Evolutionary conservation across 2,888 invertebrate genomes (phyloP), one percentile per base, ranked within the genome.

Genomic region (Pterostichus niger): DNA sequence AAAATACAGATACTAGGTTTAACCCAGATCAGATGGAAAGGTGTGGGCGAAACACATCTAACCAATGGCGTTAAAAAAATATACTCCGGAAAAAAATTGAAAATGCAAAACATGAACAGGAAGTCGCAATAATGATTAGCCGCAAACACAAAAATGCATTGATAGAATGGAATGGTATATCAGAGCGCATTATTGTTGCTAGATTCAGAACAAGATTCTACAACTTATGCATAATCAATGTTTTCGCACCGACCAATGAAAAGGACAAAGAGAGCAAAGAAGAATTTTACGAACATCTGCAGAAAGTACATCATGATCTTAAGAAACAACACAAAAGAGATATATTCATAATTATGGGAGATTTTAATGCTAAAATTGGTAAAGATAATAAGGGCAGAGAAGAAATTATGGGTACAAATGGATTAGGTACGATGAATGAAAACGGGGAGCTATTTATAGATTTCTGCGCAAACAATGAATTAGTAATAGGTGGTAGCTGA

Each of bases 141-240:
- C n/a, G n/a, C n/a, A n/a, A n/a, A n/a, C n/a, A n/a, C n/a, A n/a
- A n/a, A 52, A n/a, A 52, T 52, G n/a, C 52, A 52, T 52, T 52
- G 15, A n/a, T 52, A n/a, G 52, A 52, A 9, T 52, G 52, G 52
- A 52, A 13, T 13, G 13, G 13, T 13, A 52, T 52, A 52, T 52
- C 52, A 52, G 52, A 52, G 15, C n/a, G 52, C n/a, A 52, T 52
- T 52, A 52, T 52, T 52, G 52, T 52, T 13, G 52, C 52, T 5
- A 52, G 52, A 52, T 52, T 52, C 15, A 52, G 15, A 52, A 9
- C 52, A 52, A 52, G 15, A 9, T 52, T 13, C 15, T 52, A 52
- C 7, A 52, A 52, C 52, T 3, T 52, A n/a, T 52, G 52, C 15
- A 52, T 52, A 13, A 52, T 52, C 5, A 52, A 52, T 52, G 52